Percentiles rank a stretch among this genome's conserved stretches.
Conservation (phyloP, 2,797 vertebrate genomes). For the Hypotaenidia philippensis region DNA sequence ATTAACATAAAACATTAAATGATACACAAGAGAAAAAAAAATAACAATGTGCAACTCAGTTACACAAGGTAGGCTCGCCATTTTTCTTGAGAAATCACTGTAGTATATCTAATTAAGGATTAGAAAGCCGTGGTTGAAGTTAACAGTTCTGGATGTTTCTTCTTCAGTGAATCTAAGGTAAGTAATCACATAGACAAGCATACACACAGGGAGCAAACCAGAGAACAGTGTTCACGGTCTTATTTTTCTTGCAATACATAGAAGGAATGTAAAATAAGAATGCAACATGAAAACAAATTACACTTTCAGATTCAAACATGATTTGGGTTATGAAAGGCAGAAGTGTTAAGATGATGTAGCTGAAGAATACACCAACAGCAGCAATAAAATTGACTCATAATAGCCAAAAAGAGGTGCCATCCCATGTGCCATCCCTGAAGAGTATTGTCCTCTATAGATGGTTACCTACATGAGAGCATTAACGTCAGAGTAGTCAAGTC, state of each 20-base stretch:
- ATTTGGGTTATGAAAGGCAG: neutral
- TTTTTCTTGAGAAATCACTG: neutral
- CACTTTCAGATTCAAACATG: neutral
- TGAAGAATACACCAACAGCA: neutral
- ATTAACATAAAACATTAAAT: neutral
- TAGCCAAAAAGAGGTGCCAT: neutral
- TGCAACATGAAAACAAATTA: neutral
- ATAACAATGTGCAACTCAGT: rapidly evolving
- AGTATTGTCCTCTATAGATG: neutral
- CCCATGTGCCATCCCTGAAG: neutral
- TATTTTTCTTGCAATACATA: neutral
- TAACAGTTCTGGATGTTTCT: neutral
- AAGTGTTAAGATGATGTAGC: neutral
- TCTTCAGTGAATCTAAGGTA: neutral
- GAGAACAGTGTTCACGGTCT: neutral
- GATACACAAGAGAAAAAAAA: neutral
- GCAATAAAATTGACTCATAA: neutral
- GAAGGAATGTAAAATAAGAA: neutral
- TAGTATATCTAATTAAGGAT: neutral
- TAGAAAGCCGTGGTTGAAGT: neutral
- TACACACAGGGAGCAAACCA: neutral
- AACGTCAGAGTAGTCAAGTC: neutral
- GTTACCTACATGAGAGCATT: neutral
- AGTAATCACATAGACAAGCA: neutral
- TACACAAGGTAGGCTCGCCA: neutral